phyloP scores from a whole-genome alignment of 2,797 vertebrate species.

The Enteromius radiatus region DNA sequence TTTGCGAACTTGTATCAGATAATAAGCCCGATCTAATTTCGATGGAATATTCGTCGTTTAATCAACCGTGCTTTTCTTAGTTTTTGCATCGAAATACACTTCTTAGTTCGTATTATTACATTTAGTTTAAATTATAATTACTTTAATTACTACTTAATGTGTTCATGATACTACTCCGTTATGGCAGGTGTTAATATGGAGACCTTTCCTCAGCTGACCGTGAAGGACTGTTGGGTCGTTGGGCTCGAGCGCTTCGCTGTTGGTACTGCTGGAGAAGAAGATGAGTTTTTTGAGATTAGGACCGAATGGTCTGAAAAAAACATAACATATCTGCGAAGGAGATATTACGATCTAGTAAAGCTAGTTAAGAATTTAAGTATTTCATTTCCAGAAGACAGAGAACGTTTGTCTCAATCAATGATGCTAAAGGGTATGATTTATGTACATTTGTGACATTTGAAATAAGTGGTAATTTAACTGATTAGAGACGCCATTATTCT shows the following conservation, averaged over 20 bases:
- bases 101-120: neutral
- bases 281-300: constrained; percentile 85
- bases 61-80: too few species aligned
- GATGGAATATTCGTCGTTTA: neutral
- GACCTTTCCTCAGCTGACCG: constrained; percentile 39
- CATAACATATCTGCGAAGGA: constrained; percentile 82
- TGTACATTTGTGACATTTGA: neutral
- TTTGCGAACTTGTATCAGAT: neutral
- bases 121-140: neutral
- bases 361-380: constrained; percentile 81
- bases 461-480: neutral
- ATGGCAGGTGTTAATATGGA: neutral
- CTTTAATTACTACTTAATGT: neutral
- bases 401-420: constrained; percentile 74
- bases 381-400: constrained; percentile 81
- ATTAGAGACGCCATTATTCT: neutral
- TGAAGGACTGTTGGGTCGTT: constrained; percentile 85
- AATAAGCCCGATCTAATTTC: neutral
- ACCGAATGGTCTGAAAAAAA: constrained; percentile 86
- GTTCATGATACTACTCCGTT: neutral
- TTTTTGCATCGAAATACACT: neutral
- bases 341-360: constrained; percentile 79
- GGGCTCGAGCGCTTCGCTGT: constrained; percentile 81
- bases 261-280: constrained; percentile 78
- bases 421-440: constrained; percentile 76